Percentiles rank a stretch among this genome's conserved stretches.
These are phyloP conservation scores for Parotia lawesii DNA, from an alignment of 2,113 vertebrate genomes.

Conservation along the genomic window DNA sequence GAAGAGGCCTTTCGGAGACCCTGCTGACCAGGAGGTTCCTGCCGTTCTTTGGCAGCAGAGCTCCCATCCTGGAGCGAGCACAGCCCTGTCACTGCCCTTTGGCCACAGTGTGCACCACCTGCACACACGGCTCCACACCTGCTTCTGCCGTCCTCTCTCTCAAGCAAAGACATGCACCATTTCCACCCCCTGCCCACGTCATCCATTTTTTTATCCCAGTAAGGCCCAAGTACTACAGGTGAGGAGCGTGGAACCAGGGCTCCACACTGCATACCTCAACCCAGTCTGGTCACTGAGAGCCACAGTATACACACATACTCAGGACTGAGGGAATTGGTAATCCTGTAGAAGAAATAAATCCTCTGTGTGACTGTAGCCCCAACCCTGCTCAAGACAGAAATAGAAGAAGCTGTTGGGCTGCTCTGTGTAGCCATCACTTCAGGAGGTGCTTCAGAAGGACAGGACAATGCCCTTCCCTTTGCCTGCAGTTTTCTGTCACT, in stretches of 20 bases:
- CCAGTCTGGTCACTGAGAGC: neutral
- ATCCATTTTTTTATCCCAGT: neutral
- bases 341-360: neutral
- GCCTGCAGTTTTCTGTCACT: neutral
- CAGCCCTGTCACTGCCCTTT: neutral
- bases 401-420: fast-evolving
- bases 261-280: neutral
- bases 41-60: neutral
- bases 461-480: neutral
- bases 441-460: neutral
- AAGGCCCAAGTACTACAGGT: neutral
- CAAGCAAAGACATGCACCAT: neutral
- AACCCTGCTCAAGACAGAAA: neutral
- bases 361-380: neutral
- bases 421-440: neutral
- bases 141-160: neutral
- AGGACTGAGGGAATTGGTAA: neutral
- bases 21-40: neutral
- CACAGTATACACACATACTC: too few relatives aligned
- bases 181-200: neutral
- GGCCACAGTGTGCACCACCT: neutral
- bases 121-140: neutral
- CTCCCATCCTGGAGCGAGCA: fast-evolving
- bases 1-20: neutral
- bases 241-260: fast-evolving